phyloP scores from a whole-genome alignment of 1,140 invertebrate genomes.

The Diuraphis noxia region DNA sequence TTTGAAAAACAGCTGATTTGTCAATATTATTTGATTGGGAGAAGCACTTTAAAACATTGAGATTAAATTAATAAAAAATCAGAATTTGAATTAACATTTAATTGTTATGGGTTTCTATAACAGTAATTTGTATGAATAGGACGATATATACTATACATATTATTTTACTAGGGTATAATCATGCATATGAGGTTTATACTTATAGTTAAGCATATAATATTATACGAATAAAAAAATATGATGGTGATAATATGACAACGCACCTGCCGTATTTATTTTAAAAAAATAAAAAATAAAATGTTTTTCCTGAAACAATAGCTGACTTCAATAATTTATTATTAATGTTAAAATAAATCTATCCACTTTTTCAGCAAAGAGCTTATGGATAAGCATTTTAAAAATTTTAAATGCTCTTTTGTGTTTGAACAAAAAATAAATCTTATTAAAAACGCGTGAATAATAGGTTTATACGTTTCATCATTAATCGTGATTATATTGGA shows the following conservation, averaged over 20 bases:
- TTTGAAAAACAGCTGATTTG: too few species aligned
- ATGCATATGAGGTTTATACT: background rate
- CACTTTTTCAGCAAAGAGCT: background rate
- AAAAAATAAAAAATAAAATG: too few species aligned
- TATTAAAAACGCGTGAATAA: background rate
- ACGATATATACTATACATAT: background rate
- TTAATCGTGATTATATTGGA: background rate
- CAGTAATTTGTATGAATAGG: background rate
- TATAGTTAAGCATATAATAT: too few species aligned
- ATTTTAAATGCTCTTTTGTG: constrained; percentile 1
- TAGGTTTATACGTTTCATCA: constrained; percentile 7
- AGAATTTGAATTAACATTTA: background rate
- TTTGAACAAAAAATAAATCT: background rate
- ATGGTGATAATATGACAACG: background rate
- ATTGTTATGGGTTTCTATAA: background rate
- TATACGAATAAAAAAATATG: background rate
- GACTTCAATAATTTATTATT: constrained; percentile 6
- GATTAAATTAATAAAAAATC: background rate
- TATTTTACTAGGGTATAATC: background rate
- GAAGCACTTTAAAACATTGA: background rate
- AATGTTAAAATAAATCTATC: constrained; percentile 6
- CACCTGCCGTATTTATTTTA: background rate
- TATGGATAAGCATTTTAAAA: background rate
- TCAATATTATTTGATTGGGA: too few species aligned
- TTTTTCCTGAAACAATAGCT: background rate